Percentiles rank a stretch among this genome's conserved stretches.
Conservation (phyloP, 2,113 vertebrate genomes). For the Gopherus flavomarginatus region DNA sequence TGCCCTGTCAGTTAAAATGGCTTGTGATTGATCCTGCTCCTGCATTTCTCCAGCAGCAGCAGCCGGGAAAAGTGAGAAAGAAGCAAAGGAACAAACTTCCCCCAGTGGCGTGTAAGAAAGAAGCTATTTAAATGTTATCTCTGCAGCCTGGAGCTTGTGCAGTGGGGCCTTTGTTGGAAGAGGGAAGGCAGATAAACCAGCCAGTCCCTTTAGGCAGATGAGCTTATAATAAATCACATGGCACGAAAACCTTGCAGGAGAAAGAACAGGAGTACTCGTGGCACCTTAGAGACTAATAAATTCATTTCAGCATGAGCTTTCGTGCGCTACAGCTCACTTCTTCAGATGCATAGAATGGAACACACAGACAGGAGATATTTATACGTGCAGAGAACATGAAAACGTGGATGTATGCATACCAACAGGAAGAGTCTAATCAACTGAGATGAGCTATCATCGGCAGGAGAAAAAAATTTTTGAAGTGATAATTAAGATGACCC, state of each 20-base stretch:
- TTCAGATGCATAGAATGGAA: too few relatives aligned
- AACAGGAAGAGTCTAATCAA: too few relatives aligned
- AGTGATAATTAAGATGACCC: too few relatives aligned
- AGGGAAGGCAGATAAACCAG: constrained; percentile 55
- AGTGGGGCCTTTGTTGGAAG: constrained; percentile 43
- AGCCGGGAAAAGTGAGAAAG: neutral
- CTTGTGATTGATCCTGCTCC: accelerated
- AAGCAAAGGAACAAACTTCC: constrained; percentile 36
- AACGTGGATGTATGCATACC: too few relatives aligned
- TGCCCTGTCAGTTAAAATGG: neutral
- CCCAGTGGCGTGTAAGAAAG: constrained; percentile 40
- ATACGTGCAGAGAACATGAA: too few relatives aligned
- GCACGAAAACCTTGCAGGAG: neutral
- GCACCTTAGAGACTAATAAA: too few relatives aligned
- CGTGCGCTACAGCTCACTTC: too few relatives aligned
- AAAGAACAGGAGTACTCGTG: too few relatives aligned
- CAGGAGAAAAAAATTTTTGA: too few relatives aligned
- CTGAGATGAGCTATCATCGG: too few relatives aligned
- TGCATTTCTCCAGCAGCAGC: neutral
- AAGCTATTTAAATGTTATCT: constrained; percentile 66
- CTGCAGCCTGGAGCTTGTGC: constrained; percentile 22
- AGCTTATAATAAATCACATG: neutral
- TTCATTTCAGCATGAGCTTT: too few relatives aligned
- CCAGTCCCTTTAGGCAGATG: neutral
- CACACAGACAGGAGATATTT: too few relatives aligned